Conservation (phyloP, 1,140 invertebrate species). For the Trypoxylus dichotomus region DNA sequence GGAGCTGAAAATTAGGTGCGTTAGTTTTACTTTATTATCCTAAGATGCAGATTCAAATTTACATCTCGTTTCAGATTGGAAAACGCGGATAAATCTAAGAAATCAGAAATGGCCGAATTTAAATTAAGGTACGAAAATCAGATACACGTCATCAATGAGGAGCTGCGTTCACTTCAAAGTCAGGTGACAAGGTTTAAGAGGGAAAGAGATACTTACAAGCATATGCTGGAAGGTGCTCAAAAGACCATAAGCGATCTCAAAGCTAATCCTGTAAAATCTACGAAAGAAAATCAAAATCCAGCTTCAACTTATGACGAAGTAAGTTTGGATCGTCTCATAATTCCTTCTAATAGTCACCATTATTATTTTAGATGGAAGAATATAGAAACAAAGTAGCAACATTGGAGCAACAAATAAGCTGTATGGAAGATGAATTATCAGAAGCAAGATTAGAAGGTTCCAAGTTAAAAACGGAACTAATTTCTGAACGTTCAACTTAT, state of each 20-base stretch:
- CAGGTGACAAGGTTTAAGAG: conserved; percentile 79
- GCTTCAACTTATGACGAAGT: conserved; percentile 65
- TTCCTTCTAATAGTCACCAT: neutral
- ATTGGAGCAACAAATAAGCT: conserved; percentile 79
- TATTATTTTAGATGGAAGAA: conserved; percentile 55
- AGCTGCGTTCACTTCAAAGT: conserved; percentile 81
- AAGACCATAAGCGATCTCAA: conserved; percentile 80
- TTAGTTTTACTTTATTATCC: neutral
- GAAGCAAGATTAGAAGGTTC: conserved; percentile 80
- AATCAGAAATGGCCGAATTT: conserved; percentile 80
- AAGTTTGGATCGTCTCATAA: too few species aligned
- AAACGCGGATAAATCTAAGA: conserved; percentile 77
- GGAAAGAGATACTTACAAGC: conserved; percentile 88
- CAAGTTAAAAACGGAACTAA: conserved; percentile 84
- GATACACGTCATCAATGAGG: conserved; percentile 80
- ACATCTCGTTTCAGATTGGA: conserved; percentile 60
- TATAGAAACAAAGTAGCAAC: conserved; percentile 66
- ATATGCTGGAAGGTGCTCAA: conserved; percentile 85
- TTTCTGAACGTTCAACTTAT: conserved; percentile 83
- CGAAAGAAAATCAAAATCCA: conserved; percentile 52
- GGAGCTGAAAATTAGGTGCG: conserved; percentile 66
- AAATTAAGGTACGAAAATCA: conserved; percentile 88
- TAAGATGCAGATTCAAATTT: neutral
- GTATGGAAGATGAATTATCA: conserved; percentile 86
- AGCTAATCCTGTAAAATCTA: conserved; percentile 51